Base-by-base conservation (phyloP, 2,797 vertebrate genomes). In the Pseudomugil tenellus region DNA sequence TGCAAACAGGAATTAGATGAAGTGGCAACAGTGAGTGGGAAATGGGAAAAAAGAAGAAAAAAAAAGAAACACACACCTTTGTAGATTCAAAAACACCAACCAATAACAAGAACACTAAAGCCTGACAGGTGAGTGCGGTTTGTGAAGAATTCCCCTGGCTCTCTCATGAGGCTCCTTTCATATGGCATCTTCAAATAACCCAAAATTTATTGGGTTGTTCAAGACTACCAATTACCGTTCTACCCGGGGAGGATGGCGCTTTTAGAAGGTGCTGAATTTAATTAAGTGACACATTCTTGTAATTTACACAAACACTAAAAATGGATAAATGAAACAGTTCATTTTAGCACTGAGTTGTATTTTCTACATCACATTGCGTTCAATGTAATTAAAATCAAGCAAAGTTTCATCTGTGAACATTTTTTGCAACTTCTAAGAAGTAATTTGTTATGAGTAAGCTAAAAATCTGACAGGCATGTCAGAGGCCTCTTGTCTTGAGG, bases 401-500 rank as follows among this genome's bases (percentile, higher is more conserved):
- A 34, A n/a, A 58, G 8, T 19, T 49, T 57, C 17, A 37, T 35
- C 26, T 48, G n/a, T 23, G 11, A 25, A 63, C 19, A 53, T 31
- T 51, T n/a, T 54, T 54, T 0, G 10, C 31, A 16, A n/a, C 14
- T 29, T 61, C 2, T 13, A 46, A 21, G 19, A 29, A 12, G 14
- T 48, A n/a, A 13, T 26, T 6, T 13, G 11, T 49, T 23, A 25
- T 49, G 48, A 52, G 51, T 28, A 29, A 67, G 49, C 63, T 67
- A 37, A 48, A 73, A 67, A 59, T 55, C 68, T 60, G 63, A 77
- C 59, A 78, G 65, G 49, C 53, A 66, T 70, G 85, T 86, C 83
- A 85, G 77, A 88, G 81, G 72, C 70, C 71, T 77, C 76, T 78
- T 70, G 68, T 79, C 69, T 85, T 2, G 56, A 73, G 76, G 79